Base-by-base conservation (phyloP, 2,888 invertebrate species). In the Aricia artaxerxes region DNA sequence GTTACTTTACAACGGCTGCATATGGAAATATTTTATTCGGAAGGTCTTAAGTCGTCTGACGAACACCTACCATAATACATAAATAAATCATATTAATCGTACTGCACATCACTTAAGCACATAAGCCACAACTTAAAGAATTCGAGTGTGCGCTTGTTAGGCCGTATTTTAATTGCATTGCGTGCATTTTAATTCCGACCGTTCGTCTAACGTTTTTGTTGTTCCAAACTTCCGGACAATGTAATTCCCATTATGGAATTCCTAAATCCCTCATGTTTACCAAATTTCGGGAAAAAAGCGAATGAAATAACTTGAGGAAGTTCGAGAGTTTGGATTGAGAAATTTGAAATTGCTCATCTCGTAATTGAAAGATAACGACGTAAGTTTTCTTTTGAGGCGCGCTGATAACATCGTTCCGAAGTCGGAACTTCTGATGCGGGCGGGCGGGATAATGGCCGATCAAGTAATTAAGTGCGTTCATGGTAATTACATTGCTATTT, bases 341-440 rank as follows among this genome's bases (percentile, higher is more conserved):
- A 76, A 53, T 76, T 76, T 57, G 13, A 35, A 76, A 76, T 57
- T 76, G 57, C 57, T 76, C 76, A 24, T 76, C 76, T 57, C 76
- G 53, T 76, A 76, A 76, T 76, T 76, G 76, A 57, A 76, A 76
- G 76, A 76, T 76, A 76, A 76, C 57, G 57, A 76, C 57, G 53
- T 16, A 76, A 76, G 13, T 76, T 76, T 76, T 53, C 76, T 76
- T 76, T 76, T 76, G 76, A 57, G 24, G 16, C 69, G 4, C 69
- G 31, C 64, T 31, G 69, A 69, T 69, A 69, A 35, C 5, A 69
- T 69, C 69, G 69, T 13, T 69, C 35, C 35, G 1, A 38, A 35
- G 69, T 69, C 38, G 35, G 69, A 69, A 69, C 35, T 64, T 35
- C 35, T 35, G 64, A 35, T 69, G 69, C 69, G 69, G 69, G 69